phyloP scores from a whole-genome alignment of 2,888 invertebrate genomes.

The Yponomeuta cagnagella region DNA sequence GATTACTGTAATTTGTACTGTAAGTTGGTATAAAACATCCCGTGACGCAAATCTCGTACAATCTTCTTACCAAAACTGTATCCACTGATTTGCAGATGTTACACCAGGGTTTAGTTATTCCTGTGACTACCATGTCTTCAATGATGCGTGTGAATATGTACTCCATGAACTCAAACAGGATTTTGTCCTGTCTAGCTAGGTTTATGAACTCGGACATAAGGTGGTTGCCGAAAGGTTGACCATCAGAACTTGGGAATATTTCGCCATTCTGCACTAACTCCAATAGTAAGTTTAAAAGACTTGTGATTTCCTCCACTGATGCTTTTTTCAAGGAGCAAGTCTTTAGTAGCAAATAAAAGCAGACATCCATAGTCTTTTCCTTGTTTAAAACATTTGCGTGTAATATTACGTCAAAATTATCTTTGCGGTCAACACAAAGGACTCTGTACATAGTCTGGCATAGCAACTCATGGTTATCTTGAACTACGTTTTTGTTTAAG shows the following conservation, averaged over 20 bases:
- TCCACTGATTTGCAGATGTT: slow-evolving; percentile 57
- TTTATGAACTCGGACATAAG: slow-evolving; percentile 49
- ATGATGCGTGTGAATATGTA: slow-evolving; percentile 71
- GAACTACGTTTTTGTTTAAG: slow-evolving; percentile 29
- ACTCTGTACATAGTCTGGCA: slow-evolving; percentile 46
- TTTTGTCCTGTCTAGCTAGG: slow-evolving; percentile 53
- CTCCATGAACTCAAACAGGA: slow-evolving; percentile 74
- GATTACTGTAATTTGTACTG: slow-evolving; percentile 46
- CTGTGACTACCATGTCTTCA: slow-evolving; percentile 53
- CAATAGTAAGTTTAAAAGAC: slow-evolving; percentile 56
- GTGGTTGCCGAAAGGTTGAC: slow-evolving; percentile 38
- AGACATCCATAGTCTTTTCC: slow-evolving; percentile 37
- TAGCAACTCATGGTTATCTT: slow-evolving; percentile 37
- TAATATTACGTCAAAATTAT: slow-evolving; percentile 42
- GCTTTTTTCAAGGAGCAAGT: slow-evolving; percentile 54
- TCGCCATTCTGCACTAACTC: slow-evolving; percentile 53
- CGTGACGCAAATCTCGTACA: slow-evolving; percentile 67
- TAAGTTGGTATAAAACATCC: slow-evolving; percentile 61
- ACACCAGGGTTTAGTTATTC: slow-evolving; percentile 56
- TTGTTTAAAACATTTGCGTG: slow-evolving; percentile 33
- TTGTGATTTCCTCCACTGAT: slow-evolving; percentile 47
- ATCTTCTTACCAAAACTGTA: slow-evolving; percentile 49
- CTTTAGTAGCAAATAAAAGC: slow-evolving; percentile 60
- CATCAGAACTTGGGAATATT: slow-evolving; percentile 44
- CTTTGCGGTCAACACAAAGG: slow-evolving; percentile 41